Percentiles rank a stretch among this genome's conserved stretches.
These are phyloP conservation scores for Meteorus cinctellus DNA, from an alignment of 2,888 invertebrate species.

Conservation along the genomic window DNA sequence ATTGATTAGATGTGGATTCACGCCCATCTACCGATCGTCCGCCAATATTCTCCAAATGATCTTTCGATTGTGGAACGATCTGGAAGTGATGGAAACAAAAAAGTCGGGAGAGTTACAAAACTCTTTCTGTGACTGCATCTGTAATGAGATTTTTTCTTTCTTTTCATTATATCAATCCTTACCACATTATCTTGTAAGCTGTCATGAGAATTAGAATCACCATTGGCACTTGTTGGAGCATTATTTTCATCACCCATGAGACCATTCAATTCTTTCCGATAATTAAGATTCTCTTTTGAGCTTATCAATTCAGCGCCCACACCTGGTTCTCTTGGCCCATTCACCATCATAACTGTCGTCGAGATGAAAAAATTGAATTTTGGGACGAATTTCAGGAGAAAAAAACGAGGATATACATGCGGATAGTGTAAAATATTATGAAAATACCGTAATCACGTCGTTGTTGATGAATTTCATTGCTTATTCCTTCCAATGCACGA, in stretches of 20 bases:
- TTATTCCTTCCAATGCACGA: conserved; percentile 89
- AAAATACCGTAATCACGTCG: conserved; percentile 76
- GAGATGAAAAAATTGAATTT: background rate
- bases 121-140: background rate
- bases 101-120: background rate
- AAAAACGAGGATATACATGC: background rate
- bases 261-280: conserved; percentile 62
- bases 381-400: background rate
- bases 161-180: conserved; percentile 41
- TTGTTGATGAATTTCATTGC: conserved; percentile 90
- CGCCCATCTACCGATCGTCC: conserved; percentile 84
- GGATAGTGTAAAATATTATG: conserved; percentile 45
- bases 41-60: conserved; percentile 82
- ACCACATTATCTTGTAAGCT: conserved; percentile 66
- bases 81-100: conserved; percentile 5
- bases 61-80: conserved; percentile 79
- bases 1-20: conserved; percentile 80
- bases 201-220: conserved; percentile 60
- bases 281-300: conserved; percentile 65
- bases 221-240: conserved; percentile 62
- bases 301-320: conserved; percentile 78
- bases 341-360: conserved; percentile 69
- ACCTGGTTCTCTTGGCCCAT: conserved; percentile 79
- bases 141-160: background rate
- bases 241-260: conserved; percentile 60